Evolutionary conservation across 1,140 invertebrate species (phyloP), one percentile per base, ranked within the genome.

Genomic region (Goniozus legneri): DNA sequence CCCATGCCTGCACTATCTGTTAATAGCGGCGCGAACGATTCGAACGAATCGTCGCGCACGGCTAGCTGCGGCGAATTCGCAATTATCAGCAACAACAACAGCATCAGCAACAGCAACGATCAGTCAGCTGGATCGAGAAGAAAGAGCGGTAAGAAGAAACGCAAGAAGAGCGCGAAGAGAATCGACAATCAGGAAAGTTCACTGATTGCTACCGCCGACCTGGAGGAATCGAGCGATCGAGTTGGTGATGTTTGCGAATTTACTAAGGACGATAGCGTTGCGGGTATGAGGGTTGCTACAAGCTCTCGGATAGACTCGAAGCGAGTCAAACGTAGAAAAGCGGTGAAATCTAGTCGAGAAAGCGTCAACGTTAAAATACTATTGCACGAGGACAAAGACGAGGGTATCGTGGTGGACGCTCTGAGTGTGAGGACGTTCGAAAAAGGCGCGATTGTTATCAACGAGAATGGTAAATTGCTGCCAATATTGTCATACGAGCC

Each of bases 1-100:
- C 77, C 76, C 76, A 77, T 77, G 64, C 75, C 67, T 79, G 77
- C 74, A 75, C 75, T 77, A 78, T 79, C 75, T 77, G 67, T 56
- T 79, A 73, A 72, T 71, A 58, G 60, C 60, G 53, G 50, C 46
- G 64, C 50, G 39, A n/a, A n/a, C n/a, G 59, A 63, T 58, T 60
- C 69, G 40, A 27, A 27, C 3, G 34, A 57, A 45, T 69, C 53
- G 47, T 60, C 57, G 43, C 57, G 63, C 42, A 33, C 52, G 44
- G 45, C 64, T 65, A 66, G 44, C 59, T 65, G 50, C 58, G 58
- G 67, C 37, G 58, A 73, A 67, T 73, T 73, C 64, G 69, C 69
- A 67, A 66, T 47, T 21, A 33, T 53, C 56, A 61, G 61, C 41
- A 56, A 64, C 35, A 42, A 39, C 15, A 48, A 31, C n/a, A 41